Percentiles rank a stretch among this genome's conserved stretches.
Conservation (phyloP, 1,140 invertebrate genomes). For the Brachionus koreanus region DNA sequence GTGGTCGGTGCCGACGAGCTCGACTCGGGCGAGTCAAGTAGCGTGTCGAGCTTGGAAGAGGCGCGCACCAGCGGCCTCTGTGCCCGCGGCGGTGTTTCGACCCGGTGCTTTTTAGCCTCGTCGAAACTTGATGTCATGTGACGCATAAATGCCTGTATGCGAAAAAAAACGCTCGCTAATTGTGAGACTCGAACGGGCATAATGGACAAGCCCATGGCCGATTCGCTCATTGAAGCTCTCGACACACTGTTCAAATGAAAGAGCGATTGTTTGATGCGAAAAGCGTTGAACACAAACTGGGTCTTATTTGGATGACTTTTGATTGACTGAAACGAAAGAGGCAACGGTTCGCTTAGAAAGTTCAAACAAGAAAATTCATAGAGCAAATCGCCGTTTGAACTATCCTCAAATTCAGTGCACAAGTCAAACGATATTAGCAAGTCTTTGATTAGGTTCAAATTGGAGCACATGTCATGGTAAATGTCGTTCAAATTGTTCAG, state of each 20-base stretch:
- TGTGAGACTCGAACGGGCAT: not conserved
- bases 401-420: constrained; percentile 71
- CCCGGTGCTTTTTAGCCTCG: not conserved
- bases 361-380: constrained; percentile 31
- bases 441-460: constrained; percentile 2
- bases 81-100: not conserved
- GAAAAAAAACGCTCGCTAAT: not conserved
- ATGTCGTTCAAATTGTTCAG: not conserved
- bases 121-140: not conserved
- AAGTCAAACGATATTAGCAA: constrained; percentile 65
- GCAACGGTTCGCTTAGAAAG: constrained; percentile 26
- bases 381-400: not conserved
- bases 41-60: not conserved
- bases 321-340: not conserved
- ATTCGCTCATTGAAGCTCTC: not conserved
- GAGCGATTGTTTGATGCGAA: not conserved
- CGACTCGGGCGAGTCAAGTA: not conserved
- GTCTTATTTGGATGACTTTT: not conserved
- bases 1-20: constrained; percentile 1
- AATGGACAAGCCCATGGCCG: not conserved
- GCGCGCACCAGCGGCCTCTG: not conserved
- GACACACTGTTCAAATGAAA: constrained; percentile 8
- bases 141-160: not conserved
- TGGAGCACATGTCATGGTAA: not conserved
- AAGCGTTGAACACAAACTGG: not conserved